Conservation (phyloP, 2,888 invertebrate genomes). For the Parapristionchus giblindavisi region DNA sequence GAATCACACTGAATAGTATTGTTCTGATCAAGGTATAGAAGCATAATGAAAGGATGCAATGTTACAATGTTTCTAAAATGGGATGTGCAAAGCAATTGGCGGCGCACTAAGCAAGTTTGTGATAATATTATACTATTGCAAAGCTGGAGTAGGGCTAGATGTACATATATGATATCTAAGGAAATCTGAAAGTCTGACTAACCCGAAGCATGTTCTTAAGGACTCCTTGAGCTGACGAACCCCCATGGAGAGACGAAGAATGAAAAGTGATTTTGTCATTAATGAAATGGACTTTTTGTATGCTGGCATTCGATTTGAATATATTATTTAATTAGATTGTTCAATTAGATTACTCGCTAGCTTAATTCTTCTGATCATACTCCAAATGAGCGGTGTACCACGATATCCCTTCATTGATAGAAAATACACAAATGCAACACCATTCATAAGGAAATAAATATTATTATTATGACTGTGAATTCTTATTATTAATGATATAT, state of each 20-base stretch:
- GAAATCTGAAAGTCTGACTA: not conserved
- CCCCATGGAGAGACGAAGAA: not conserved
- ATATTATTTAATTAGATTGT: too few relatives aligned
- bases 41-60: not conserved
- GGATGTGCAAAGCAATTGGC: not conserved
- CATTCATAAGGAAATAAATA: too few relatives aligned
- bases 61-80: not conserved
- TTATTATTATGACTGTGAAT: too few relatives aligned
- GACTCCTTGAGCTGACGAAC: conserved; percentile 22
- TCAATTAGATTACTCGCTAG: too few relatives aligned
- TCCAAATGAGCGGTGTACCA: too few relatives aligned
- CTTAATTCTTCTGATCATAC: too few relatives aligned
- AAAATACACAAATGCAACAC: too few relatives aligned
- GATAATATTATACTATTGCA: not conserved
- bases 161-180: not conserved
- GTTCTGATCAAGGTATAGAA: not conserved
- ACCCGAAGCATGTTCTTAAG: conserved; percentile 22
- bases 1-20: conserved; percentile 7
- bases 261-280: too few relatives aligned
- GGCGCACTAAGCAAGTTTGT: not conserved
- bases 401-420: too few relatives aligned
- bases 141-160: not conserved
- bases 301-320: too few relatives aligned
- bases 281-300: too few relatives aligned
- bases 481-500: too few relatives aligned